These are phyloP conservation scores for Pseudomyrmex concolor DNA, from an alignment of 1,140 invertebrate genomes.

Conservation along the genomic window DNA sequence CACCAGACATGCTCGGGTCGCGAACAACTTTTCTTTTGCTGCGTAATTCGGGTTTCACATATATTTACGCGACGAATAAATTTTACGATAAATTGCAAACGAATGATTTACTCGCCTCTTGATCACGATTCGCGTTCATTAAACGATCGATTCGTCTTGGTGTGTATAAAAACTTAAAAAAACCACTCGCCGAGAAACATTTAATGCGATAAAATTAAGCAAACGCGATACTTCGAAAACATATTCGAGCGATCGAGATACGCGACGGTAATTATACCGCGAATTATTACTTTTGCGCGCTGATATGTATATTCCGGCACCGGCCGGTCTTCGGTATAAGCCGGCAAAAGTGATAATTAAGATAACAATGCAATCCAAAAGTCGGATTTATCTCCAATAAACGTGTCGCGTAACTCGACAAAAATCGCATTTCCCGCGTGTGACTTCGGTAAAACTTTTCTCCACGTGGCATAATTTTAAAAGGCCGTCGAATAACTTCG, in stretches of 20 bases:
- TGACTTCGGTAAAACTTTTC: background rate
- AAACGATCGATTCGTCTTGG: background rate
- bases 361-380: background rate
- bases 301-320: background rate
- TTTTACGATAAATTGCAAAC: conserved; percentile 5
- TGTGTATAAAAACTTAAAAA: conserved; percentile 12
- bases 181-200: background rate
- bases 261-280: background rate
- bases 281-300: conserved; percentile 43
- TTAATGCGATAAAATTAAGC: conserved; percentile 4
- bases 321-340: background rate
- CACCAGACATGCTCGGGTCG: too few species aligned
- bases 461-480: conserved; percentile 6
- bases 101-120: background rate
- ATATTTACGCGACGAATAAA: conserved; percentile 25
- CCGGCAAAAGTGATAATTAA: conserved; percentile 17
- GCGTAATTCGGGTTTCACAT: conserved; percentile 11
- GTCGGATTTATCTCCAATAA: conserved; percentile 31
- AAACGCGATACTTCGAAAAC: conserved; percentile 14
- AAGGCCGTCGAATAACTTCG: background rate
- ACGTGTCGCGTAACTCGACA: background rate
- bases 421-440: conserved; percentile 19
- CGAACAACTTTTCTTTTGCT: too few species aligned
- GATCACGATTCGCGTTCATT: conserved; percentile 10
- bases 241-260: background rate